Conservation (phyloP, 2,113 vertebrate species). For the Syrrhaptes paradoxus region DNA sequence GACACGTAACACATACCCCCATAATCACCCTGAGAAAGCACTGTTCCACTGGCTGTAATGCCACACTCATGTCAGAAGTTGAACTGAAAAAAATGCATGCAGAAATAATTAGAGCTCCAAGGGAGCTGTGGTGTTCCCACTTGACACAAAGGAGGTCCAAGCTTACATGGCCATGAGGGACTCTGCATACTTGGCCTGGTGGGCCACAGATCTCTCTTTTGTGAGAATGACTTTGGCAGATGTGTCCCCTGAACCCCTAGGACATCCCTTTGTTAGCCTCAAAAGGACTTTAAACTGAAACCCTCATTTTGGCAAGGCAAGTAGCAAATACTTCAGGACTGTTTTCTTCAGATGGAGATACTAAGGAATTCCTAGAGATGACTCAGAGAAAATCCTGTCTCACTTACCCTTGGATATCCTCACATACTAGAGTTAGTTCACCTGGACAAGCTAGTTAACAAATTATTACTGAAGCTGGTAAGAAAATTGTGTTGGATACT, state of each 20-base stretch:
- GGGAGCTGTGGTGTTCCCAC: not conserved
- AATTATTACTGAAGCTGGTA: not conserved
- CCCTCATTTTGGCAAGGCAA: not conserved
- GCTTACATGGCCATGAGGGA: not conserved
- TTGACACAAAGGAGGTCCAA: not conserved
- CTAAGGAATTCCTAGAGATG: not conserved
- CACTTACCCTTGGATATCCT: not conserved
- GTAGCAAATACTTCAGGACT: not conserved
- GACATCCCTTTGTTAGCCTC: not conserved
- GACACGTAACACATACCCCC: accelerated
- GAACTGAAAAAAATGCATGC: not conserved
- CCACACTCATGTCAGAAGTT: not conserved
- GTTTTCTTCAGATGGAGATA: not conserved
- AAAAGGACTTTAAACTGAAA: not conserved
- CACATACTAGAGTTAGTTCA: not conserved
- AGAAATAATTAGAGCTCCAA: not conserved
- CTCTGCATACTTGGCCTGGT: not conserved
- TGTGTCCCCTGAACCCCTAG: not conserved
- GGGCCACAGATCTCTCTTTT: not conserved
- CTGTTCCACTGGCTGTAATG: not conserved
- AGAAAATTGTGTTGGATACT: not conserved
- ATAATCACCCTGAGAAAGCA: not conserved
- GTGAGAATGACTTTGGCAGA: not conserved
- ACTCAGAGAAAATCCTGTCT: not conserved
- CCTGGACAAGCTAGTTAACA: not conserved